Evolutionary conservation across 30 jellyfish, hydroid and myxozoan species (phyloP).

Genomic region (Hydra vulgaris): DNA sequence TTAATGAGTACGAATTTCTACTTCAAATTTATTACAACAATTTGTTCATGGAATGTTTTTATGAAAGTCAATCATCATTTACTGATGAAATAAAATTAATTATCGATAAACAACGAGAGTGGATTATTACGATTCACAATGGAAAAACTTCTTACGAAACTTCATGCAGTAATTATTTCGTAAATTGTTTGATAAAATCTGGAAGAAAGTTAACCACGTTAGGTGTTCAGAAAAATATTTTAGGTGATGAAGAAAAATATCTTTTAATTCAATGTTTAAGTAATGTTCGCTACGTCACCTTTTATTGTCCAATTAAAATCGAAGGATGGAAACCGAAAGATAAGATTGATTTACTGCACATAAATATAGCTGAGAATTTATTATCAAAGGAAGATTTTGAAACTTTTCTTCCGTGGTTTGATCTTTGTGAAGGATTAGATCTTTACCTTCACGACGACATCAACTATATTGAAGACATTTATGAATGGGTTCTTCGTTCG

Average conservation of each 20-base stretch:
- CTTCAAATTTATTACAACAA: too few relatives aligned
- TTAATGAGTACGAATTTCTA: too few relatives aligned
- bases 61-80: background rate
- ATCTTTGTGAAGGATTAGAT: background rate
- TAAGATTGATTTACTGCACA: background rate
- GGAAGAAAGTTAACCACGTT: background rate
- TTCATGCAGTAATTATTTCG: background rate
- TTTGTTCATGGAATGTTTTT: background rate
- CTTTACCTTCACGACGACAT: background rate
- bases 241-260: background rate
- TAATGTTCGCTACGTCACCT: background rate
- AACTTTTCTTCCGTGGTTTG: background rate
- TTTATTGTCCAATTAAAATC: background rate
- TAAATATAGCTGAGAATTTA: background rate
- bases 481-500: background rate
- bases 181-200: background rate
- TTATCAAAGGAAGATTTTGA: background rate
- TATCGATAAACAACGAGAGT: background rate
- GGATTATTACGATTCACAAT: background rate
- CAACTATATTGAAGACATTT: background rate
- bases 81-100: background rate
- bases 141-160: background rate
- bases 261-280: background rate
- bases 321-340: background rate
- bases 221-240: background rate